phyloP scores from a whole-genome alignment of 2,888 invertebrate genomes.

The Neoascia interrupta region DNA sequence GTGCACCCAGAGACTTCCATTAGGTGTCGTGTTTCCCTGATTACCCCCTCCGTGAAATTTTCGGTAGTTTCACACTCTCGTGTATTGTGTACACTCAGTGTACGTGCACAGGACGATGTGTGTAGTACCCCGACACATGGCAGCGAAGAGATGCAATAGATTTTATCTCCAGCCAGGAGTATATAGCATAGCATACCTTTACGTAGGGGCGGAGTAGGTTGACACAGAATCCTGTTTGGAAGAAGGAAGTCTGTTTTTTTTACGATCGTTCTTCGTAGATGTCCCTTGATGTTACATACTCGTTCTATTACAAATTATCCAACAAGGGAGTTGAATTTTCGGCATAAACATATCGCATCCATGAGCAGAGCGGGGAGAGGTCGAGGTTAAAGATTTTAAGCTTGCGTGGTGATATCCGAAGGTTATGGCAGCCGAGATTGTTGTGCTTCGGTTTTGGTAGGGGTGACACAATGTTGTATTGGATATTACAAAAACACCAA shows the following conservation, averaged over 20 bases:
- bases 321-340: constrained; percentile 43
- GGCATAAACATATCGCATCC: constrained; percentile 34
- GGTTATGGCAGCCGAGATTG: too few species aligned
- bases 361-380: not conserved
- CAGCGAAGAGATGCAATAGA: constrained; percentile 33
- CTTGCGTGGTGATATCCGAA: too few species aligned
- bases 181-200: not conserved
- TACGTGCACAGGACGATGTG: not conserved
- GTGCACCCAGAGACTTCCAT: constrained; percentile 65
- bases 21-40: constrained; percentile 67
- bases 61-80: constrained; percentile 42
- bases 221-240: constrained; percentile 35
- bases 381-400: constrained; percentile 13
- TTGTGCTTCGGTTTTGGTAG: too few species aligned
- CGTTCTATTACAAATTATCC: constrained; percentile 52
- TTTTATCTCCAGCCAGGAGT: constrained; percentile 20
- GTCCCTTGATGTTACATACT: constrained; percentile 28
- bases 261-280: not conserved
- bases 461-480: too few species aligned
- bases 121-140: constrained; percentile 29
- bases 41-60: constrained; percentile 63
- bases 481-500: too few species aligned
- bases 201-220: constrained; percentile 21
- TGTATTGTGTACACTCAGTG: constrained; percentile 1
- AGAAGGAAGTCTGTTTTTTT: constrained; percentile 10